These are phyloP conservation scores for Bovichtus variegatus DNA, from an alignment of 2,797 vertebrate genomes.

Conservation along the genomic window DNA sequence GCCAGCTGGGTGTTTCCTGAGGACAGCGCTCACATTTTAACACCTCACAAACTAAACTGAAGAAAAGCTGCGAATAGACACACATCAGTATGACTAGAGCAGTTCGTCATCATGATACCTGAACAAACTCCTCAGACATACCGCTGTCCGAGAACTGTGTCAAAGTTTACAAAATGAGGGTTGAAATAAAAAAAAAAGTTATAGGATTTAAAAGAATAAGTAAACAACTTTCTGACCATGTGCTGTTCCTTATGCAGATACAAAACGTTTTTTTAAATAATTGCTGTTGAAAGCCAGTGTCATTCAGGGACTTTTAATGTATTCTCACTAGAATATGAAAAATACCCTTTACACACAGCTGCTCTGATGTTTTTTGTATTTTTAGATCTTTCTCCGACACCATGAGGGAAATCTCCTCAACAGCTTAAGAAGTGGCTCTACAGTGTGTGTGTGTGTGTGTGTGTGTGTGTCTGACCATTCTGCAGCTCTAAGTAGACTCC, in stretches of 20 bases:
- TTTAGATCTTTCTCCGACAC: background rate
- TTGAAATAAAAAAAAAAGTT: background rate
- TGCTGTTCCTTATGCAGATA: no score
- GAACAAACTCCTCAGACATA: background rate
- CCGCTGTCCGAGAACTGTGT: background rate
- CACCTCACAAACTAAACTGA: background rate
- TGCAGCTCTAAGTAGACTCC: conserved; percentile 97
- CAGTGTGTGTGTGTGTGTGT: background rate
- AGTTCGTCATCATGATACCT: background rate
- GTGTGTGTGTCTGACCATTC: conserved; percentile 86
- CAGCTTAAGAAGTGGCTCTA: background rate
- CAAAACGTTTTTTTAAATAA: no score
- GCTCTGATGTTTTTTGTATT: background rate
- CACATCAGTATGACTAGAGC: background rate
- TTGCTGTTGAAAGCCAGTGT: no score
- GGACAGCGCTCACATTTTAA: background rate
- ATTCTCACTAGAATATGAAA: background rate
- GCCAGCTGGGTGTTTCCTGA: conserved; percentile 96
- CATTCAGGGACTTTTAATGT: no score
- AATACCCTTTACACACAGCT: background rate
- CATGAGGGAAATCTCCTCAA: background rate
- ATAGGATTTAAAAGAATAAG: background rate
- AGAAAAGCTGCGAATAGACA: background rate
- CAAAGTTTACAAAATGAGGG: background rate
- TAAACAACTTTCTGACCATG: no score